A percentile compares a stretch with the other conserved stretches of the same genome.
Evolutionary conservation across 2,113 vertebrate genomes (phyloP).

Genomic region (Chaetops frenatus): DNA sequence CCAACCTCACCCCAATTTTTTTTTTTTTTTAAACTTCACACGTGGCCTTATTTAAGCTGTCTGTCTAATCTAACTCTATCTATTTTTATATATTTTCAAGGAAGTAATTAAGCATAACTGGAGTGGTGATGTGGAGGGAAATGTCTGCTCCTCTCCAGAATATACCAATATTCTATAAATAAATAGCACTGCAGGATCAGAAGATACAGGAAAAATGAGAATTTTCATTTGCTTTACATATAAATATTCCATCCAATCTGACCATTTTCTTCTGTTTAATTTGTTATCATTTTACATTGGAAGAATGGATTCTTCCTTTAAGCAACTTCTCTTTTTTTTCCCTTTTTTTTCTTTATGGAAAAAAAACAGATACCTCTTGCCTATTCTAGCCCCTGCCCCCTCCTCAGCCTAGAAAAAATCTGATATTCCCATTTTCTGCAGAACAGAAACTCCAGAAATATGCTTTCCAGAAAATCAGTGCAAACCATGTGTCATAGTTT

Average conservation of each 20-base stretch:
- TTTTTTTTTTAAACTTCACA: neutral
- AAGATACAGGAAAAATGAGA: neutral
- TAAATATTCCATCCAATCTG: neutral
- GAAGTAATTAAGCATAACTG: neutral
- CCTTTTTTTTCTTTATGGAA: accelerated
- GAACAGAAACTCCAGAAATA: neutral
- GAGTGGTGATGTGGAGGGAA: neutral
- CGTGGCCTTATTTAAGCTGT: neutral
- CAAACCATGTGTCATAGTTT: neutral
- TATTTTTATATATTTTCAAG: neutral
- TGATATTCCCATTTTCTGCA: neutral
- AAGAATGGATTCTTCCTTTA: neutral
- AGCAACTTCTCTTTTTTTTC: neutral
- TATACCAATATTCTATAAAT: neutral
- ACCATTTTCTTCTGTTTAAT: neutral
- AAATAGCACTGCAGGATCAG: neutral
- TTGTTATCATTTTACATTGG: neutral
- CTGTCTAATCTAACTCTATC: neutral
- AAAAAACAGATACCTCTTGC: neutral
- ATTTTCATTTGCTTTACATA: neutral
- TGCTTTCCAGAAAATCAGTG: neutral
- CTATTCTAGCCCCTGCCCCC: neutral
- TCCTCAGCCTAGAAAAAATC: neutral
- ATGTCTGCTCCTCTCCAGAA: neutral
- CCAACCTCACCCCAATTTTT: neutral